Conservation (phyloP, 23 tunicate species). For the Diplosoma virens region DNA sequence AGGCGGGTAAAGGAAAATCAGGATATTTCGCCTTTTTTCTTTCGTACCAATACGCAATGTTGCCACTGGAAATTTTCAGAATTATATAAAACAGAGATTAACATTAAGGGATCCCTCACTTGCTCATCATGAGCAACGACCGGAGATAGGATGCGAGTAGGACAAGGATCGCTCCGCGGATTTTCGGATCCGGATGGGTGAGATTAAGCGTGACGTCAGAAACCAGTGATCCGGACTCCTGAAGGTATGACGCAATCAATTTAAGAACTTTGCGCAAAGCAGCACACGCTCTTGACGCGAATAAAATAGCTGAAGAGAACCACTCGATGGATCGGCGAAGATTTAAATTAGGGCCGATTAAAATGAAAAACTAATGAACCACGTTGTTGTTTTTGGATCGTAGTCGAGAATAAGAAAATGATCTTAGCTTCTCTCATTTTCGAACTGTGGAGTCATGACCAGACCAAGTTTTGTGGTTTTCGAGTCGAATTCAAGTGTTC, state of each 20-base stretch:
- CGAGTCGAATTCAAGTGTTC: too few relatives aligned
- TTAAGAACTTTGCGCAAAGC: background rate
- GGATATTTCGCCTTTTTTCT: background rate
- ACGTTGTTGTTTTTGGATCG: too few relatives aligned
- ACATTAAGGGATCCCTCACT: background rate
- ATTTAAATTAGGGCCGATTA: too few relatives aligned
- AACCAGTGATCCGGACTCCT: background rate
- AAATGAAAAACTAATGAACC: too few relatives aligned
- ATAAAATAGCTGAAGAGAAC: too few relatives aligned
- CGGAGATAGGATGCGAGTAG: constrained; percentile 15
- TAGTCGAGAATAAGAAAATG: too few relatives aligned
- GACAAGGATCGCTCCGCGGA: constrained; percentile 34
- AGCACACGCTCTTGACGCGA: too few relatives aligned
- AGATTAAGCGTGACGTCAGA: constrained; percentile 29
- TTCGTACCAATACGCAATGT: constrained; percentile 9
- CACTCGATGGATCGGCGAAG: too few relatives aligned
- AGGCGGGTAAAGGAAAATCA: background rate
- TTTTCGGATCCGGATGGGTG: constrained; percentile 52
- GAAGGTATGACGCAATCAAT: background rate
- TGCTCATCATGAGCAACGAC: background rate
- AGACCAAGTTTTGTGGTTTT: too few relatives aligned
- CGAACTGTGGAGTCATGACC: too few relatives aligned
- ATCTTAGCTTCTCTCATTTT: too few relatives aligned
- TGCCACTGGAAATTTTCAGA: background rate
- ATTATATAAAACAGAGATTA: background rate